Percentiles rank a stretch among this genome's conserved stretches.
Evolutionary conservation across 2,113 vertebrate genomes (phyloP).

Genomic region (Erinaceus europaeus): DNA sequence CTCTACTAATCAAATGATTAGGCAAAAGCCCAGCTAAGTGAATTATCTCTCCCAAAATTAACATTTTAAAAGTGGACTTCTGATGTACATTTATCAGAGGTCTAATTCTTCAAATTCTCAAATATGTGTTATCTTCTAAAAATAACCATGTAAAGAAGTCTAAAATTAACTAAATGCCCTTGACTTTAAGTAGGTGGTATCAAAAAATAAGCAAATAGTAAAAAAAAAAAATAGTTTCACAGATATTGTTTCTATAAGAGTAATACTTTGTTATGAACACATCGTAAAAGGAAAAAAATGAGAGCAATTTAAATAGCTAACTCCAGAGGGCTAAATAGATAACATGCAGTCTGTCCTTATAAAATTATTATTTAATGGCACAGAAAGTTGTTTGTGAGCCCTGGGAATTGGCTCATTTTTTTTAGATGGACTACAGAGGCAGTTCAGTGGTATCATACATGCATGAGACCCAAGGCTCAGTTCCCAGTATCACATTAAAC

Average conservation of each 20-base stretch:
- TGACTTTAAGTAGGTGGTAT: background rate
- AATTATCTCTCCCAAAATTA: too few relatives aligned
- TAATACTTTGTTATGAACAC: background rate
- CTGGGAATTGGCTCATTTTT: too few relatives aligned
- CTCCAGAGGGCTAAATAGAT: background rate
- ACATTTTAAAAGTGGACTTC: too few relatives aligned
- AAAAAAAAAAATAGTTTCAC: background rate
- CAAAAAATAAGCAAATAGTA: background rate
- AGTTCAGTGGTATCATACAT: too few relatives aligned
- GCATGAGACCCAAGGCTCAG: too few relatives aligned
- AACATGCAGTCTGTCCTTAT: background rate
- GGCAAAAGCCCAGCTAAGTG: too few relatives aligned
- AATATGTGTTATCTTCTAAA: background rate
- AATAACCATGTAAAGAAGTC: background rate
- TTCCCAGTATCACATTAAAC: too few relatives aligned
- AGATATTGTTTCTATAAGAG: background rate
- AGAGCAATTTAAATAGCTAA: background rate
- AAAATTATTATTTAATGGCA: background rate
- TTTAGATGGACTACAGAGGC: too few relatives aligned
- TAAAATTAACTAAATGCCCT: constrained; percentile 12
- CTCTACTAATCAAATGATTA: too few relatives aligned
- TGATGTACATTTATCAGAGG: too few relatives aligned
- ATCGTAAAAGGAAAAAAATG: background rate
- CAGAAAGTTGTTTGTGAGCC: background rate
- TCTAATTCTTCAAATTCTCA: constrained; percentile 29